Evolutionary conservation across 2,888 invertebrate genomes (phyloP).

Genomic region (Drosophila ezoana): DNA sequence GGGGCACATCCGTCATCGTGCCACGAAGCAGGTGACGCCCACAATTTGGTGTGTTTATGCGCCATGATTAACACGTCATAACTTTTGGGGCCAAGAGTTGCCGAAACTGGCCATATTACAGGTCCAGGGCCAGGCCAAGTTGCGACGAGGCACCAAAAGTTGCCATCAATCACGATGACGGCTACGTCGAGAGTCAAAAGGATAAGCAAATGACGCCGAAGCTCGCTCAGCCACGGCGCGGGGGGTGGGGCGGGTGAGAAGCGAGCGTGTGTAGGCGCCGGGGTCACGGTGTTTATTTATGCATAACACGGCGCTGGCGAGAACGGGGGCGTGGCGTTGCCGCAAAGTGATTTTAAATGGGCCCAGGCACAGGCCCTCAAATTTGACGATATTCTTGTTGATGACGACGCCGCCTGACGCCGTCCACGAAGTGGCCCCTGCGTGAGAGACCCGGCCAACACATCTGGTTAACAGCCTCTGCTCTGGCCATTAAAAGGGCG

Average conservation of each 20-base stretch:
- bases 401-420: conserved; percentile 38
- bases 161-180: conserved; percentile 75
- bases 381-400: conserved; percentile 60
- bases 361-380: conserved; percentile 60
- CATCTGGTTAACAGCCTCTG: conserved; percentile 33
- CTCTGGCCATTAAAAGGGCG: conserved; percentile 43
- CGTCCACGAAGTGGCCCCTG: conserved; percentile 22
- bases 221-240: conserved; percentile 6
- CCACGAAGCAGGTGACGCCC: conserved; percentile 71
- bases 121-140: conserved; percentile 5
- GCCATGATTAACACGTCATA: conserved; percentile 84
- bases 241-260: no score
- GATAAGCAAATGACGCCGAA: conserved; percentile 70
- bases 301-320: conserved; percentile 74
- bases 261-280: conserved; percentile 19
- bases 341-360: conserved; percentile 83
- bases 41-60: conserved; percentile 74
- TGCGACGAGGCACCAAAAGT: conserved; percentile 49
- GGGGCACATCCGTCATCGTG: conserved; percentile 49
- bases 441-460: conserved; percentile 14
- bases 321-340: conserved; percentile 44
- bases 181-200: conserved; percentile 49
- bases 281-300: conserved; percentile 76
- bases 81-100: conserved; percentile 67
- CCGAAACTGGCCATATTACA: conserved; percentile 49